phyloP scores from a whole-genome alignment of 2,888 invertebrate genomes.

The Andrena chrysosceles region DNA sequence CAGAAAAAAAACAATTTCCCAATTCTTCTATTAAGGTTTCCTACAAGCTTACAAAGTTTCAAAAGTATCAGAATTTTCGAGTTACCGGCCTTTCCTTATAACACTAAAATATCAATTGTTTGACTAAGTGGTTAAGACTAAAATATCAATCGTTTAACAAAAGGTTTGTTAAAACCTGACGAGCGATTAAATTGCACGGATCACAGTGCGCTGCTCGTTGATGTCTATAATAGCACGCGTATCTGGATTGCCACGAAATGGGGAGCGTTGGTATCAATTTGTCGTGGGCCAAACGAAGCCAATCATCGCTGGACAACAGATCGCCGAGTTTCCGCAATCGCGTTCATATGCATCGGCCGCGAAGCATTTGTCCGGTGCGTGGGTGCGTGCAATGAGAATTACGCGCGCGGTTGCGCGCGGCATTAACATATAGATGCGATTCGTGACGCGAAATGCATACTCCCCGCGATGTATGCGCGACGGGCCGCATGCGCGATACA shows the following conservation, averaged over 20 bases:
- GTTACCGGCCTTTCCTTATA: too few species aligned
- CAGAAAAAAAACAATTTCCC: too few species aligned
- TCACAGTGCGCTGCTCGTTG: neutral
- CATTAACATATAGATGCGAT: slow-evolving; percentile 83
- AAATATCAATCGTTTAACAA: too few species aligned
- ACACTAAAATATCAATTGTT: neutral
- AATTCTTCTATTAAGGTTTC: too few species aligned
- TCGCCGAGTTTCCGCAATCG: slow-evolving; percentile 45
- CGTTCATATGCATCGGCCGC: slow-evolving; percentile 26
- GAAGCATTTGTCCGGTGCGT: slow-evolving; percentile 38
- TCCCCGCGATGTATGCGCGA: slow-evolving; percentile 23
- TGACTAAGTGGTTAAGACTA: neutral
- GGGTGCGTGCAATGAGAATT: slow-evolving; percentile 69
- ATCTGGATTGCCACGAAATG: neutral
- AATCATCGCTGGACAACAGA: slow-evolving; percentile 8
- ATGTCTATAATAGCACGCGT: neutral
- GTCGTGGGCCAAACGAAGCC: neutral
- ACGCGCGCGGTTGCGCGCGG: slow-evolving; percentile 72
- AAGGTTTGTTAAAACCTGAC: too few species aligned
- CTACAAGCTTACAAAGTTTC: too few species aligned
- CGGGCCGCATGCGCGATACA: slow-evolving; percentile 22
- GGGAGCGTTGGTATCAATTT: slow-evolving; percentile 30
- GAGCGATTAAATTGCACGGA: neutral
- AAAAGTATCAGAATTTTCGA: too few species aligned
- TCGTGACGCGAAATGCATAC: slow-evolving; percentile 76